A percentile compares a stretch with the other conserved stretches of the same genome.
These are phyloP conservation scores for Eudasyphora cyanicolor DNA, from an alignment of 2,888 invertebrate genomes.

Conservation along the genomic window DNA sequence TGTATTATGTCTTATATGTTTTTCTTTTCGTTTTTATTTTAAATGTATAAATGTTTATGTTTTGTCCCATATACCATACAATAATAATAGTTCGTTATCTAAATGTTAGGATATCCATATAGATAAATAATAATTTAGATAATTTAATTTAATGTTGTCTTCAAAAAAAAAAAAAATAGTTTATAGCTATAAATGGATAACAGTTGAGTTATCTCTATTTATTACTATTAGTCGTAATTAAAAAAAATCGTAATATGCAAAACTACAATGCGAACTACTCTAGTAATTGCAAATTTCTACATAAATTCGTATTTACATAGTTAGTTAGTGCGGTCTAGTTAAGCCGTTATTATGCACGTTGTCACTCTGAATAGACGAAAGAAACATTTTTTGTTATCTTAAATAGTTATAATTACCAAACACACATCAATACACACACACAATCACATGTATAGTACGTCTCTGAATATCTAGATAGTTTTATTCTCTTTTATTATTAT, in stretches of 20 bases:
- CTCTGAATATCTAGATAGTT: background rate
- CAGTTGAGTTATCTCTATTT: background rate
- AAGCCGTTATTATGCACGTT: conserved; percentile 53
- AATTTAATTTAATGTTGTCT: background rate
- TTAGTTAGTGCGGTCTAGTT: conserved; percentile 40
- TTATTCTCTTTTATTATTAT: background rate
- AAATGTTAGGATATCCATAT: background rate
- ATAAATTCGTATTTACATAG: background rate
- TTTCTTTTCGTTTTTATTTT: conserved; percentile 12
- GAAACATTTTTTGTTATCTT: background rate
- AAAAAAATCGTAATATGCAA: background rate
- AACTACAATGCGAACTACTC: too few species aligned
- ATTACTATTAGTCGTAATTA: too few species aligned
- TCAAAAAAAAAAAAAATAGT: background rate
- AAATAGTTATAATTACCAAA: conserved; percentile 1
- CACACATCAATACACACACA: background rate
- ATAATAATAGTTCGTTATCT: background rate
- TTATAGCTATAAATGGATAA: background rate
- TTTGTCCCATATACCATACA: conserved; percentile 32
- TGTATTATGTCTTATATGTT: too few species aligned
- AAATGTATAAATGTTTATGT: conserved; percentile 30
- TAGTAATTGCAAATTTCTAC: too few species aligned
- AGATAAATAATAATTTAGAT: too few species aligned
- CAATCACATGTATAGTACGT: background rate
- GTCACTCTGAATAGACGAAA: conserved; percentile 28